Conservation (phyloP, 2,113 vertebrate genomes). For the Rissa tridactyla region DNA sequence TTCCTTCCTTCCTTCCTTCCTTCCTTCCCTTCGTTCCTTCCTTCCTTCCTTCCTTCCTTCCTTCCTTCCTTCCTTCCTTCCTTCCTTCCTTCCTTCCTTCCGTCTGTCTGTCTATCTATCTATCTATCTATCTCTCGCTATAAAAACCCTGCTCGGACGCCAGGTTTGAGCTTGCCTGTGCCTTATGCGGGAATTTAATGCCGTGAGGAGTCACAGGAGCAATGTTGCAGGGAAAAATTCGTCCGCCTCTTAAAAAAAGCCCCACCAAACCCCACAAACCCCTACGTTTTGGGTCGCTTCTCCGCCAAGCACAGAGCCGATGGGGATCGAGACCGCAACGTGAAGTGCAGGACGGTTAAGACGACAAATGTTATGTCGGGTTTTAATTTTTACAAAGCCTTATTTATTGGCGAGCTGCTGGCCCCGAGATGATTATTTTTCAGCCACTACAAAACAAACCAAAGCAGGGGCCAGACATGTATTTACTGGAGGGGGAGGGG, state of each 20-base stretch:
- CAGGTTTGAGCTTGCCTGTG: background rate
- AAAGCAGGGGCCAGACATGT: constrained; percentile 34
- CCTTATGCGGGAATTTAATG: background rate
- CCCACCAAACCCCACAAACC: background rate
- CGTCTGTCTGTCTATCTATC: too few species aligned
- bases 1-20: background rate
- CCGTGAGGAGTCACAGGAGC: background rate
- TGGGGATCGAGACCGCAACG: background rate
- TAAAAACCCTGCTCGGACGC: background rate
- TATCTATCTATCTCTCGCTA: background rate
- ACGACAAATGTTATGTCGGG: background rate
- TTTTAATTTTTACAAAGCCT: constrained; percentile 10
- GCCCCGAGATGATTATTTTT: constrained; percentile 47
- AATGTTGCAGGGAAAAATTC: background rate
- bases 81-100: background rate
- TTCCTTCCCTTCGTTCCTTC: background rate
- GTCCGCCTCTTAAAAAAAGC: background rate
- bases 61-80: too few species aligned
- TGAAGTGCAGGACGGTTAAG: background rate
- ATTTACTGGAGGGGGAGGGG: constrained; percentile 51
- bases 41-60: background rate
- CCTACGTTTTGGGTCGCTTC: background rate
- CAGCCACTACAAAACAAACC: constrained; percentile 54
- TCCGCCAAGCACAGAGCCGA: background rate
- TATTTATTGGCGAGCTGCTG: background rate